Evolutionary conservation across 2,113 vertebrate species (phyloP), one percentile per base, ranked within the genome.

Genomic region (Galbula dea): DNA sequence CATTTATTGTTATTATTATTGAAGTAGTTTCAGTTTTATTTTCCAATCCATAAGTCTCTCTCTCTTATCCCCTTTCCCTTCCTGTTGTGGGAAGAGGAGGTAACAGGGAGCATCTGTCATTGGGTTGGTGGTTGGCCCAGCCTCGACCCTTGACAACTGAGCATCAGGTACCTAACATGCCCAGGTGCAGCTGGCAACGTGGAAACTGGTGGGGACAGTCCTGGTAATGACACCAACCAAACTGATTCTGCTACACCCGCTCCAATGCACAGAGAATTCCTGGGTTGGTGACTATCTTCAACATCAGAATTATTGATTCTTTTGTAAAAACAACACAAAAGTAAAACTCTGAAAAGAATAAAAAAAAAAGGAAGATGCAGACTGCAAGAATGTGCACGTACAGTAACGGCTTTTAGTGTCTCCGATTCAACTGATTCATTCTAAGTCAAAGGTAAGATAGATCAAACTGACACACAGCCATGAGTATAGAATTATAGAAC

Each of bases 361-460:
- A 22, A 18, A 15, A 41, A n/a, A 39, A 66, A 24, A 1, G 11
- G 37, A 41, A 58, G 27, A 30, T 39, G 58, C 9, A 2, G 3
- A 24, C 21, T 18, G 41, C 1, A 4, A 83, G 58, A 71, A 41
- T 5, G 26, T 5, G 16, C 34, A 24, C 0, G 1, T 43, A 15
- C 34, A 88, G 43, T n/a, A n/a, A n/a, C n/a, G n/a, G n/a, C n/a
- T 21, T 34, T 76, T 21, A 7, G 2, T 32, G 58, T 34, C 46
- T 67, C 75, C 46, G 62, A n/a, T 37, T 22, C 51, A 65, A 61
- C 30, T 57, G 67, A 19, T 34, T 34, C 18, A 3, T 9, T 55
- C 36, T 6, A 51, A 29, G 29, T 34, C 62, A 54, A 83, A 48
- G 51, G 65, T 10, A 18, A 83, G 46, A 67, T 48, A 43, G 37